Evolutionary conservation across 2,888 invertebrate genomes (phyloP), one percentile per base, ranked within the genome.

Genomic region (Spodoptera littoralis): DNA sequence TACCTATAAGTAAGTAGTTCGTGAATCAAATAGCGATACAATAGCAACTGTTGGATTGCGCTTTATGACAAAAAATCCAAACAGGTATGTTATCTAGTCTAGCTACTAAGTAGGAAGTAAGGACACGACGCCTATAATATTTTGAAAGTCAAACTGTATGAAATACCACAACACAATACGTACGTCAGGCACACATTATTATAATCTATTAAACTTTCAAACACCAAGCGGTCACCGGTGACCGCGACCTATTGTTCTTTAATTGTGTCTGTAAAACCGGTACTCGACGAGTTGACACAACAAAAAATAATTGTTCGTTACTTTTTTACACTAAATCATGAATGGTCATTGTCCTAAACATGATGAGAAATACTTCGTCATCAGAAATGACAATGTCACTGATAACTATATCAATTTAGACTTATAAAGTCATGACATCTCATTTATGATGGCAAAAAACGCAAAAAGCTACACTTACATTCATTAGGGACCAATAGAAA

Each of bases 381-480:
- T 77, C 66, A 79, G 44, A 79, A 66, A 69, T 73, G 74, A 77
- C 82, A 81, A 61, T 63, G 73, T 78, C 80, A 78, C 70, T 69
- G 80, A 81, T 80, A 81, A 75, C 64, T 72, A 70, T 70, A 76
- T 82, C 79, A 82, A 78, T 80, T 80, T 70, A 62, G 61, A 68
- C 65, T 47, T 70, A 65, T 75, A 60, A 59, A 73, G 65, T 71
- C 82, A 73, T 74, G 80, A 82, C 80, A 81, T 74, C 72, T 80
- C 60, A 77, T 66, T 79, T 65, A 62, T 59, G 65, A 41, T 46
- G 44, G 60, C 64, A 74, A 72, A 73, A 72, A 58, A 13, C 8
- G 56, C 70, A 77, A 80, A 76, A 78, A 77, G 73, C 4, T 41
- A 22, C 43, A n/a, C 22, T 51, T 30, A 59, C 61, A 65, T 71